phyloP scores from a whole-genome alignment of 2,797 vertebrate species.

The Onychomys arenicola region DNA sequence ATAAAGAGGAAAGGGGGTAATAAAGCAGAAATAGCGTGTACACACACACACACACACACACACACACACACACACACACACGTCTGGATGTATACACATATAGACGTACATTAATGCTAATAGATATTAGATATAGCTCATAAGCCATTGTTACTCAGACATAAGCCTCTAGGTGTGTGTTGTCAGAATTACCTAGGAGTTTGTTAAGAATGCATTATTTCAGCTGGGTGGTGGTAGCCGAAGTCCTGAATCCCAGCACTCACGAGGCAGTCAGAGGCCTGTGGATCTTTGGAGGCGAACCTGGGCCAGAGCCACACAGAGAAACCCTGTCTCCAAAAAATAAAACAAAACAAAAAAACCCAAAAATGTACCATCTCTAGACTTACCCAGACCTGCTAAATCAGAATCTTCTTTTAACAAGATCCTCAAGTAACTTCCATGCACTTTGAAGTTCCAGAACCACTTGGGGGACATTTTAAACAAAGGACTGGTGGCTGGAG shows the following conservation, averaged over 20 bases:
- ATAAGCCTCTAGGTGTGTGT: neutral
- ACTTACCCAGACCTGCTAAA: neutral
- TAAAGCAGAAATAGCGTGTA: neutral
- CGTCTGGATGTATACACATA: too few species aligned
- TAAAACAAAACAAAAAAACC: neutral
- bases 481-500: neutral
- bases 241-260: neutral
- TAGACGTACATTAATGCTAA: too few species aligned
- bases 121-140: neutral
- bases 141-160: conserved; percentile 5
- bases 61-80: too few species aligned
- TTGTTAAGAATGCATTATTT: conserved; percentile 25
- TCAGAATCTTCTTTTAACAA: conserved; percentile 51
- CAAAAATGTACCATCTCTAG: neutral
- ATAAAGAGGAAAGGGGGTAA: neutral
- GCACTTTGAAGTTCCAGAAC: conserved; percentile 26
- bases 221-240: neutral
- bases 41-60: too few species aligned
- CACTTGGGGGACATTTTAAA: conserved; percentile 2
- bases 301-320: too few species aligned
- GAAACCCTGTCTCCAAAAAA: too few species aligned
- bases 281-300: neutral
- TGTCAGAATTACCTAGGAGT: neutral
- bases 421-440: neutral
- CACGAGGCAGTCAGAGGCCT: too few species aligned